phyloP scores from a whole-genome alignment of 1,140 invertebrate species.

The Daktulosphaira vitifoliae region DNA sequence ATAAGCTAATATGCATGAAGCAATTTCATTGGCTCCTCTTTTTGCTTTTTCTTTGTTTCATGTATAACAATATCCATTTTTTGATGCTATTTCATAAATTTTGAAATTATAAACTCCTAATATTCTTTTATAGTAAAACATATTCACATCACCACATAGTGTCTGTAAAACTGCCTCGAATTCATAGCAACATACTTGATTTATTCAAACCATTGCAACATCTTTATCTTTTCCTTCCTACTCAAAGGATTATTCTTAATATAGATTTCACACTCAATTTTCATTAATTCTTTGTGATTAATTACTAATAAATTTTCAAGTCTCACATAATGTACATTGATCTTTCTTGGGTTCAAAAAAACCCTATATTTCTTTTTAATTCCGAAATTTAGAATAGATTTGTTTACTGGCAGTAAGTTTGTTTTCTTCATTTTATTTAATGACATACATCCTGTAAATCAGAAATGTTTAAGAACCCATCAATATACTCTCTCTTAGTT shows the following conservation, averaged over 20 bases:
- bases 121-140: constrained; percentile 39
- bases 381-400: constrained; percentile 24
- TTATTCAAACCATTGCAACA: constrained; percentile 16
- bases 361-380: constrained; percentile 34
- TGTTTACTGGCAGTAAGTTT: constrained; percentile 32
- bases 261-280: constrained; percentile 19
- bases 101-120: constrained; percentile 40
- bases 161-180: constrained; percentile 35
- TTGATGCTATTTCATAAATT: constrained; percentile 36
- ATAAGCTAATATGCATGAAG: background rate
- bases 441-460: constrained; percentile 32
- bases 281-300: constrained; percentile 13
- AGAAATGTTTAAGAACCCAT: constrained; percentile 16
- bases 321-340: constrained; percentile 34
- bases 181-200: constrained; percentile 34
- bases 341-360: constrained; percentile 38
- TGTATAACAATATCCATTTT: constrained; percentile 37
- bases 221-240: constrained; percentile 14
- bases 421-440: constrained; percentile 27
- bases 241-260: constrained; percentile 32
- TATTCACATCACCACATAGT: constrained; percentile 35
- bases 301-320: constrained; percentile 32
- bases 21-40: constrained; percentile 36
- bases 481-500: constrained; percentile 34
- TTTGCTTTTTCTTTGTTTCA: constrained; percentile 39